Evolutionary conservation across 2,113 vertebrate genomes (phyloP).

Genomic region (Cynopterus brachyotis): DNA sequence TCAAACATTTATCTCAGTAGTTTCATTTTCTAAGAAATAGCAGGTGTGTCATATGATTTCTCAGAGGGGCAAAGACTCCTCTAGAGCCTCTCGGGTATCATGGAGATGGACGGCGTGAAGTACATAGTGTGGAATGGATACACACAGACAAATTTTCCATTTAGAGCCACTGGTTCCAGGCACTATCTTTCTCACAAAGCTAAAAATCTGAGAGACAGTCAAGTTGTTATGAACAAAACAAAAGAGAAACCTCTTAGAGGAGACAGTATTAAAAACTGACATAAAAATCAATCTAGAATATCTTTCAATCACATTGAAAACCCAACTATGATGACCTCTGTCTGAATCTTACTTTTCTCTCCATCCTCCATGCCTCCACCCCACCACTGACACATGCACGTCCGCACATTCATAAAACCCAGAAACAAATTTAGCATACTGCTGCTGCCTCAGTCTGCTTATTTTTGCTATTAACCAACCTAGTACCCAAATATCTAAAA

Average conservation of each 20-base stretch:
- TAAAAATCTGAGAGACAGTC: neutral
- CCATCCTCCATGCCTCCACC: too few relatives aligned
- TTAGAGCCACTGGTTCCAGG: neutral
- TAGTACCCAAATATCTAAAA: neutral
- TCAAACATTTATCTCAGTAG: slow-evolving; percentile 62
- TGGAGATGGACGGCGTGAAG: neutral
- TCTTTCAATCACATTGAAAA: slow-evolving; percentile 16
- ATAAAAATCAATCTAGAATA: neutral
- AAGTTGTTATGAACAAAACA: neutral
- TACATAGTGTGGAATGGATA: neutral
- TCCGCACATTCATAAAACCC: neutral
- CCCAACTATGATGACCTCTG: neutral
- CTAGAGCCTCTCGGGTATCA: neutral
- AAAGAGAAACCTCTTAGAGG: neutral
- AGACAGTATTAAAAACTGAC: neutral
- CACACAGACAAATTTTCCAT: neutral
- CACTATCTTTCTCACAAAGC: neutral
- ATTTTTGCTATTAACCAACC: neutral
- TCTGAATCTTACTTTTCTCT: neutral
- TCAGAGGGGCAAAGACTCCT: neutral
- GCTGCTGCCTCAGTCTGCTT: neutral
- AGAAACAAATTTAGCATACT: neutral
- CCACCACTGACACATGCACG: rapidly evolving
- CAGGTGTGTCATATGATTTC: slow-evolving; percentile 15
- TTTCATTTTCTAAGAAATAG: slow-evolving; percentile 62